Base-by-base conservation (phyloP, 1,140 invertebrate species). In the Hycleus phaleratus region DNA sequence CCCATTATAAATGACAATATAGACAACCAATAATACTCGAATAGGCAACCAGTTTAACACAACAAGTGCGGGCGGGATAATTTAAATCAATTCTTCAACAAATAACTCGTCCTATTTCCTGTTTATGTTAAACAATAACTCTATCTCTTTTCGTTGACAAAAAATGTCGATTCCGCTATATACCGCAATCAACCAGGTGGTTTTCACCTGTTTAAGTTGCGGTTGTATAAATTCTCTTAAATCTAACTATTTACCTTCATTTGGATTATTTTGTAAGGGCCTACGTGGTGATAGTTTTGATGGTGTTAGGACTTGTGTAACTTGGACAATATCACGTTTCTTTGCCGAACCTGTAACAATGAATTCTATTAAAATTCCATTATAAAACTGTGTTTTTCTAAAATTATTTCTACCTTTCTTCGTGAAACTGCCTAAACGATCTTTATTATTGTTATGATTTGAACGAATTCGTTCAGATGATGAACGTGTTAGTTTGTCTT, bases 401-500 rank as follows among this genome's bases (percentile, higher is more conserved):
- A 7, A 32, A 32, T 5, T 5, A 32, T 32, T 32, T 4, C 60
- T 52, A 69, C 65, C 65, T 68, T 64, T 71, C 57, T 71, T 73
- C 11, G 58, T 60, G 49, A 71, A 68, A 64, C 65, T 69, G 44
- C 62, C 63, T 46, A 67, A 71, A 44, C 62, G 62, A 56, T 71
- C 71, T 46, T 59, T 56, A 26, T 26, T 57, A 38, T 25, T 47
- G 38, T 38, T 66, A 38, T 18, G 18, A 18, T 18, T 18, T 18
- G 18, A 18, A 18, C 65, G 61, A 12, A 68, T 65, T 48, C 68
- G 63, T 47, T 65, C 70, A 10, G 69, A 70, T 39, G 64, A 56
- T n/a, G 67, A 65, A 32, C 67, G 52, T 12, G 56, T 42, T 8
- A 85, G 75, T 75, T 84, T 83, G 72, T 84, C 82, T 73, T 84